Percentiles rank a stretch among this genome's conserved stretches.
phyloP scores from a whole-genome alignment of 2,797 vertebrate species.

The Amblyraja radiata region DNA sequence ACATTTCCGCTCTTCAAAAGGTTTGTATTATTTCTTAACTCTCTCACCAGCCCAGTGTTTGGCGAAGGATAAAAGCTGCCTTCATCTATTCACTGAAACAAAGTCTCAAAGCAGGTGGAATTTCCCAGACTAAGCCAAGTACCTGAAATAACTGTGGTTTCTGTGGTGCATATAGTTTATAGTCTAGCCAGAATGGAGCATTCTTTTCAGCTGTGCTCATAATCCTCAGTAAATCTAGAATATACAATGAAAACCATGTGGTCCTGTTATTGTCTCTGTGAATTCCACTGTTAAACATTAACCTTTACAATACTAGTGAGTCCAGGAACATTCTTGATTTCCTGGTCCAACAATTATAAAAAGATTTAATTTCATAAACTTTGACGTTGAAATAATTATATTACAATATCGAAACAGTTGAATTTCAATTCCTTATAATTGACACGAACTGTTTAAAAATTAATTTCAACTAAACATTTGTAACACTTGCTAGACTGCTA shows the following conservation, averaged over 20 bases:
- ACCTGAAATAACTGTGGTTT: slow-evolving; percentile 35
- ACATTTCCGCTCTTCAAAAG: slow-evolving; percentile 89
- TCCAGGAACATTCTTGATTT: not conserved
- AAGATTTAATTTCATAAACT: not conserved
- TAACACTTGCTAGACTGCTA: not conserved
- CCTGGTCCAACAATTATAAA: not conserved
- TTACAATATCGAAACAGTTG: not conserved
- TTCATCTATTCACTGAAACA: not conserved
- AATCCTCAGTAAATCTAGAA: slow-evolving; percentile 7
- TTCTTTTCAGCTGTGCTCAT: slow-evolving; percentile 28
- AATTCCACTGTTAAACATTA: not conserved
- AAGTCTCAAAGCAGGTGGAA: slow-evolving; percentile 27
- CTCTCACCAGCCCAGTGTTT: not conserved
- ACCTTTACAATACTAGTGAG: not conserved
- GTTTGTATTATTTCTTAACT: slow-evolving; percentile 50
- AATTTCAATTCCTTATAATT: not conserved
- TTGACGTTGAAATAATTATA: not conserved
- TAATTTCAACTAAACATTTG: not conserved
- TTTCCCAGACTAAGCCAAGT: slow-evolving; percentile 23
- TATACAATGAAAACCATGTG: slow-evolving; percentile 20
- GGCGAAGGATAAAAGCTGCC: not conserved
- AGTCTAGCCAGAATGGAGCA: slow-evolving; percentile 7
- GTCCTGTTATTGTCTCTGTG: not conserved
- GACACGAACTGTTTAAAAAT: not conserved
- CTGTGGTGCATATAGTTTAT: not conserved